These are phyloP conservation scores for Chironomus riparius DNA, from an alignment of 2,888 invertebrate genomes.

Conservation along the genomic window DNA sequence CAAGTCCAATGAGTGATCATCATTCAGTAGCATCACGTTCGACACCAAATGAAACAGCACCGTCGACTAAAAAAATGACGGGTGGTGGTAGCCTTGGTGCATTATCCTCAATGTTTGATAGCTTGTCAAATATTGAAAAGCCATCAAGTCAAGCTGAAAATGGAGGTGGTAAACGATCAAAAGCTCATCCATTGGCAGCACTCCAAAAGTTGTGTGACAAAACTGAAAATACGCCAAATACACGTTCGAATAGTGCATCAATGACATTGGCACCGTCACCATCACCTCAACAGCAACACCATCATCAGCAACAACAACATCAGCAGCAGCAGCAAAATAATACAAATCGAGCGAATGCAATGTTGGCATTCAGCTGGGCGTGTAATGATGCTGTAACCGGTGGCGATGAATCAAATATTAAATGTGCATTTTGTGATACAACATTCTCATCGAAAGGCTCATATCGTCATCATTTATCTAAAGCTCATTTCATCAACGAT, in stretches of 20 bases:
- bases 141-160: conserved; percentile 20
- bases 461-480: conserved; percentile 90
- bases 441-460: conserved; percentile 95
- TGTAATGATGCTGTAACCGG: conserved; percentile 73
- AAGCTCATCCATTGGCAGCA: conserved; percentile 86
- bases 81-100: conserved; percentile 57
- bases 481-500: conserved; percentile 92
- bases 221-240: conserved; percentile 65
- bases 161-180: conserved; percentile 47
- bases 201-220: conserved; percentile 93
- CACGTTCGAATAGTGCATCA: conserved; percentile 37
- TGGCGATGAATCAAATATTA: conserved; percentile 72
- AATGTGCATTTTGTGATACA: conserved; percentile 90
- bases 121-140: conserved; percentile 40
- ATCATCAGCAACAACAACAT: conserved; percentile 28
- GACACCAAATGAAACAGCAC: conserved; percentile 42
- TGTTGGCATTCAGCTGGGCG: conserved; percentile 88
- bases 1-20: conserved; percentile 70
- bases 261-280: conserved; percentile 44
- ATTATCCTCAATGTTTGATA: conserved; percentile 84
- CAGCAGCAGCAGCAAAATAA: conserved; percentile 27
- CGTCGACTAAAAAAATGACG: background rate
- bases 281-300: conserved; percentile 35
- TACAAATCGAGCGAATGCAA: conserved; percentile 60
- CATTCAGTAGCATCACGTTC: conserved; percentile 58